Evolutionary conservation across 2,888 invertebrate genomes (phyloP), one percentile per base, ranked within the genome.

Genomic region (Drosophila mercatorum): DNA sequence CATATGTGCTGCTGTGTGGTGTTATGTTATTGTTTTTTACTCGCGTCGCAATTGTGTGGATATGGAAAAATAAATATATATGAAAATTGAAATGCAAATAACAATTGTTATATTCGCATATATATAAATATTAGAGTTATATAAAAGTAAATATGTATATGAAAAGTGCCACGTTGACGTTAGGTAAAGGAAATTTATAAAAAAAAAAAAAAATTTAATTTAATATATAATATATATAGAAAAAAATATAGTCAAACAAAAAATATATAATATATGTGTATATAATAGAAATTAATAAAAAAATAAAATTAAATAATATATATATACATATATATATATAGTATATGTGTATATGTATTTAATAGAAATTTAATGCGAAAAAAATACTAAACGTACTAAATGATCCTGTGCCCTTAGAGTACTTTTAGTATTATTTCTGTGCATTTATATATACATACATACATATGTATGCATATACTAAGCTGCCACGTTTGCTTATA

Each of bases 151-250:
- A 51, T 22, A 44, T 12, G 22, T 22, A 36, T 41, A n/a, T 31
- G 31, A n/a, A 52, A 60, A 38, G 2, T 47, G 68, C 38, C 78
- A 76, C 78, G 73, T 64, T 51, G 56, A 2, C 41, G 38, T 10
- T 31, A n/a, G 7, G 31, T 7, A 2, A 7, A 7, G 7, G 7
- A 34, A 34, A 34, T 34, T 7, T 34, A 41, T 5, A 22, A 22
- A 40, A 22, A 0, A 12, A 11, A 22, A 57, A 34, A 31, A 11
- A 2, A 49, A 36, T 17, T 17, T 17, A 34, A n/a, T 28, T 28
- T 6, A 14, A 34, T 40, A n/a, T n/a, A 34, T 14, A 5, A 57
- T 17, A 46, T n/a, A 46, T 38, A 22, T 31, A 34, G 12, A 58
- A 59, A 28, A 2, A 38, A 38, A 7, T n/a, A 26, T 12, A 34